A percentile compares a stretch with the other conserved stretches of the same genome.
These are phyloP conservation scores for Ammodytes dubius DNA, from an alignment of 2,113 vertebrate species.

Conservation along the genomic window DNA sequence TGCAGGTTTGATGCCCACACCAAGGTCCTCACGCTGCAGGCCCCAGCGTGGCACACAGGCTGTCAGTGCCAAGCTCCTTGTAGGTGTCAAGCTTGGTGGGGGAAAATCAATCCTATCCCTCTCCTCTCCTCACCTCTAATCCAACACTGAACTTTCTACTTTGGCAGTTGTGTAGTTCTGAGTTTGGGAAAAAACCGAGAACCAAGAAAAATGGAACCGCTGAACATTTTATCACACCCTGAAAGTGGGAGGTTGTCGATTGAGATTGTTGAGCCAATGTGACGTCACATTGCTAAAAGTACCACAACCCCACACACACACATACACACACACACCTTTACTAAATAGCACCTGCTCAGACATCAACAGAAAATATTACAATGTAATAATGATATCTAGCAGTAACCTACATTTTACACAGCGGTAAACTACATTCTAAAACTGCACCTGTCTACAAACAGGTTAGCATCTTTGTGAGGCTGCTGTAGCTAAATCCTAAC, in stretches of 20 bases:
- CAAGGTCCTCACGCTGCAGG: constrained; percentile 60
- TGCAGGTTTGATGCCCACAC: constrained; percentile 74
- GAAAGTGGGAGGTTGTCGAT: background rate
- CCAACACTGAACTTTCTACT: constrained; percentile 65
- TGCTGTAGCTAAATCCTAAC: background rate
- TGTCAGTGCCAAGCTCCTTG: constrained; percentile 67
- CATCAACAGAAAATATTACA: too few species aligned
- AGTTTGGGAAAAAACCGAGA: constrained; percentile 19
- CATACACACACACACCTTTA: too few species aligned
- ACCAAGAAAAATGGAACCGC: background rate
- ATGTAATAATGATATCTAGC: too few species aligned
- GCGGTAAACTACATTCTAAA: background rate
- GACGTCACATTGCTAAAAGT: background rate
- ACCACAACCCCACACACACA: background rate
- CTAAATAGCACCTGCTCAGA: too few species aligned
- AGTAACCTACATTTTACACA: background rate
- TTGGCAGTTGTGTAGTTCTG: constrained; percentile 43
- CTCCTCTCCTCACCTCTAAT: constrained; percentile 61
- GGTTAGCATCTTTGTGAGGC: too few species aligned
- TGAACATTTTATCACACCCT: background rate
- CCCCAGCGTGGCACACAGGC: constrained; percentile 51
- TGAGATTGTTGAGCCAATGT: background rate
- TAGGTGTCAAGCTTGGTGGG: constrained; percentile 74
- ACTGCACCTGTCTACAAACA: too few species aligned
- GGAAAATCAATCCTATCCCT: constrained; percentile 74